phyloP scores from a whole-genome alignment of 2,113 vertebrate species.

The Malaclemys terrapin region DNA sequence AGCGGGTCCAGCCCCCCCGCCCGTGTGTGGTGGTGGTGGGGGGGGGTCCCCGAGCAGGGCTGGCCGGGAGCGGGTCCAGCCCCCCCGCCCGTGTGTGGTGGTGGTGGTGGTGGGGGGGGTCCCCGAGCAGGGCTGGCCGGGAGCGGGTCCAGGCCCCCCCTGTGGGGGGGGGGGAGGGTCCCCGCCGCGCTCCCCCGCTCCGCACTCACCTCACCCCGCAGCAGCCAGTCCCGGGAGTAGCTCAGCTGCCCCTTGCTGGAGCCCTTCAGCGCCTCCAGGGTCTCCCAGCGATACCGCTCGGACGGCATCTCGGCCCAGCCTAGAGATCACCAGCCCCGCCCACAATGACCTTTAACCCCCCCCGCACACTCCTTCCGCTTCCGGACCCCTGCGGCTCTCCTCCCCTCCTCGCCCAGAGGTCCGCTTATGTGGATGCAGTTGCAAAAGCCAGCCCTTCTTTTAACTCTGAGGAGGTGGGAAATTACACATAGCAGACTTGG shows the following conservation, averaged over 20 bases:
- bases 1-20: no score
- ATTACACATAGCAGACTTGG: no score
- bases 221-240: slow-evolving; percentile 74
- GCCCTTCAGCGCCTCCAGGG: slow-evolving; percentile 75
- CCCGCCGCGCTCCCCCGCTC: neutral
- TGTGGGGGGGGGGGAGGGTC: no score
- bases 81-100: no score
- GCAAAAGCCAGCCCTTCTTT: no score
- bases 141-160: neutral
- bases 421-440: no score
- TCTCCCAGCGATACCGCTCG: slow-evolving; percentile 75
- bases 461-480: no score
- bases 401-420: no score
- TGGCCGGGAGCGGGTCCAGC: neutral
- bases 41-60: no score
- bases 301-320: neutral
- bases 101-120: no score
- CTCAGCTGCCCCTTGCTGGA: slow-evolving; percentile 79
- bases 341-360: neutral
- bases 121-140: neutral
- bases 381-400: fast-evolving
- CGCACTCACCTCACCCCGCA: slow-evolving; percentile 72
- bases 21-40: no score
- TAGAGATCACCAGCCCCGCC: no score
- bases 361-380: neutral